Percentiles rank a stretch among this genome's conserved stretches.
These are phyloP conservation scores for Euborellia annulipes DNA, from an alignment of 1,140 invertebrate genomes.

Conservation along the genomic window DNA sequence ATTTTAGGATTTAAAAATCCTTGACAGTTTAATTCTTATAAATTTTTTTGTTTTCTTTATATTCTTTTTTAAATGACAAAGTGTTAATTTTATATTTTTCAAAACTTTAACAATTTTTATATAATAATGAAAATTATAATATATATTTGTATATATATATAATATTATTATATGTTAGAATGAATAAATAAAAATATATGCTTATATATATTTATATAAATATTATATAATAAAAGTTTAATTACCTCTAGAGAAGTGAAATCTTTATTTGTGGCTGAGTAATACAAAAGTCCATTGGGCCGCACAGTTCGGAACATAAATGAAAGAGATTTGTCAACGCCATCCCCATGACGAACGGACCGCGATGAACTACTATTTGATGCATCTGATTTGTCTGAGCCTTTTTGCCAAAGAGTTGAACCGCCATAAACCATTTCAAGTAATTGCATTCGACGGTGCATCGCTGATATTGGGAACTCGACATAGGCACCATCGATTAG, in stretches of 20 bases:
- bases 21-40: too few relatives aligned
- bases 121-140: too few relatives aligned
- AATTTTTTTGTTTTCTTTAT: too few relatives aligned
- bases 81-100: too few relatives aligned
- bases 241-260: slow-evolving; percentile 64
- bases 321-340: slow-evolving; percentile 48
- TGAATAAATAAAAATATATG: too few relatives aligned
- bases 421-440: slow-evolving; percentile 59
- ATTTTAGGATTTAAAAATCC: too few relatives aligned
- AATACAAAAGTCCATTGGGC: slow-evolving; percentile 60
- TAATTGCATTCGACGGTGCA: slow-evolving; percentile 68
- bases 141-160: too few relatives aligned
- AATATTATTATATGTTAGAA: too few relatives aligned
- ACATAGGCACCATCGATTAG: slow-evolving; percentile 59
- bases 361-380: slow-evolving; percentile 5
- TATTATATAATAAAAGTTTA: not conserved
- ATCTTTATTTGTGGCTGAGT: slow-evolving; percentile 72
- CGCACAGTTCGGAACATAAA: slow-evolving; percentile 68
- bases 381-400: not conserved
- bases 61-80: too few relatives aligned
- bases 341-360: slow-evolving; percentile 15
- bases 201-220: too few relatives aligned
- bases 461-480: slow-evolving; percentile 66
- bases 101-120: too few relatives aligned
- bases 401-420: slow-evolving; percentile 42